phyloP scores from a whole-genome alignment of 2,888 invertebrate species.

The Leptopilina syphax region DNA sequence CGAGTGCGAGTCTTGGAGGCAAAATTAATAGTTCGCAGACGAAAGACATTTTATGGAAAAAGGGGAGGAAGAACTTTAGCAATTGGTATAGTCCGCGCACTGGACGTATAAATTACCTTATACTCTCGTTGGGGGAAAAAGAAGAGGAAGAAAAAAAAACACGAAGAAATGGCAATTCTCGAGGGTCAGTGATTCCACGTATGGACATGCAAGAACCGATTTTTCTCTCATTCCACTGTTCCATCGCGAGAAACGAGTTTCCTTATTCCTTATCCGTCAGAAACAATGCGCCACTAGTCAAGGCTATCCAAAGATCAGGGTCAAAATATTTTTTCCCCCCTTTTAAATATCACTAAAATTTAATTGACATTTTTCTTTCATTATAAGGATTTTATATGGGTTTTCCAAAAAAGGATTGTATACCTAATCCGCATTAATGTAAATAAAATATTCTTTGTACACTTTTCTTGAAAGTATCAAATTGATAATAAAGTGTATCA shows the following conservation, averaged over 20 bases:
- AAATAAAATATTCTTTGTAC: too few relatives aligned
- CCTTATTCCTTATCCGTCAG: conserved; percentile 52
- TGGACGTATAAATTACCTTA: conserved; percentile 45
- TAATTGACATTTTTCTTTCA: too few relatives aligned
- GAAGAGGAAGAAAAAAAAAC: conserved; percentile 43
- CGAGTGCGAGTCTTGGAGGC: conserved; percentile 21
- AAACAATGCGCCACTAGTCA: conserved; percentile 55
- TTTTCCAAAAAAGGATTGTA: too few relatives aligned
- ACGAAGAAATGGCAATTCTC: conserved; percentile 49
- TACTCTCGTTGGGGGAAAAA: not conserved
- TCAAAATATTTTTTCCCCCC: not conserved
- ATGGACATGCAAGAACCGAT: conserved; percentile 51
- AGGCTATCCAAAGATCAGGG: conserved; percentile 46
- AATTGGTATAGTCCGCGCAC: conserved; percentile 26
- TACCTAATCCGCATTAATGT: too few relatives aligned
- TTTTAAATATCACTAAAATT: too few relatives aligned
- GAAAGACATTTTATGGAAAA: conserved; percentile 40
- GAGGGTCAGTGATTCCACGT: conserved; percentile 52
- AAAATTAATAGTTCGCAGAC: conserved; percentile 44
- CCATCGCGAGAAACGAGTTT: conserved; percentile 49
- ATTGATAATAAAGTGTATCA: too few relatives aligned
- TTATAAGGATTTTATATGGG: too few relatives aligned
- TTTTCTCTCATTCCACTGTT: conserved; percentile 49
- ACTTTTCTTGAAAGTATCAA: too few relatives aligned
- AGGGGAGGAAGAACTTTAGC: conserved; percentile 19